These are phyloP conservation scores for Acipenser transmontanus DNA, from an alignment of 2,797 vertebrate species.

Conservation along the genomic window DNA sequence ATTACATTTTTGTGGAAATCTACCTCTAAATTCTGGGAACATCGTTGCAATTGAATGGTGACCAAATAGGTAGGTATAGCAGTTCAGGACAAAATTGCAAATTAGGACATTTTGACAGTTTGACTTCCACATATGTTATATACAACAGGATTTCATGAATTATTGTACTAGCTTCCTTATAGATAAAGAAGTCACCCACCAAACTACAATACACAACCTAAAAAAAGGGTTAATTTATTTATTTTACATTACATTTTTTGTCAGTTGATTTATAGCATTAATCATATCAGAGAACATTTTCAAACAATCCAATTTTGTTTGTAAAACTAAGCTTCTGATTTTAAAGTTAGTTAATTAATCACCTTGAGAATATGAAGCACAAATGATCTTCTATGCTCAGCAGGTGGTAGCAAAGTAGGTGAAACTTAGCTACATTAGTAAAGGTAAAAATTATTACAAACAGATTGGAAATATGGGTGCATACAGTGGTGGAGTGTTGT, in stretches of 20 bases:
- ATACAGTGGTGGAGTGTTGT: not conserved
- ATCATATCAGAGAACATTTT: not conserved
- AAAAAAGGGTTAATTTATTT: slow-evolving; percentile 4
- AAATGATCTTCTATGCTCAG: slow-evolving; percentile 76
- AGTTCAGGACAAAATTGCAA: no score
- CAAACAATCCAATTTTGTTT: not conserved
- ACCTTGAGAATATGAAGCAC: slow-evolving; percentile 71
- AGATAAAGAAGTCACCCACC: no score
- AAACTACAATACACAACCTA: slow-evolving; percentile 11
- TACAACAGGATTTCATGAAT: no score
- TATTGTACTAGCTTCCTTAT: no score
- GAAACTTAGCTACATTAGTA: slow-evolving; percentile 23
- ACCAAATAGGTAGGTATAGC: no score
- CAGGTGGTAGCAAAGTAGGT: slow-evolving; percentile 58
- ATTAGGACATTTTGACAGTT: no score
- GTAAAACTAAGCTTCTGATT: not conserved
- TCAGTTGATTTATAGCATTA: not conserved
- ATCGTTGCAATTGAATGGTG: no score
- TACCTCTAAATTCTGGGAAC: no score
- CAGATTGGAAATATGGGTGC: slow-evolving; percentile 3
- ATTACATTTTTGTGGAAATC: no score
- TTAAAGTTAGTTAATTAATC: slow-evolving; percentile 71
- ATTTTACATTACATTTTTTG: not conserved
- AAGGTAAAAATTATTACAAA: slow-evolving; percentile 7
- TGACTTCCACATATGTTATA: no score